Evolutionary conservation across 1,140 invertebrate species (phyloP).

Genomic region (Panagrolaimus sp.): DNA sequence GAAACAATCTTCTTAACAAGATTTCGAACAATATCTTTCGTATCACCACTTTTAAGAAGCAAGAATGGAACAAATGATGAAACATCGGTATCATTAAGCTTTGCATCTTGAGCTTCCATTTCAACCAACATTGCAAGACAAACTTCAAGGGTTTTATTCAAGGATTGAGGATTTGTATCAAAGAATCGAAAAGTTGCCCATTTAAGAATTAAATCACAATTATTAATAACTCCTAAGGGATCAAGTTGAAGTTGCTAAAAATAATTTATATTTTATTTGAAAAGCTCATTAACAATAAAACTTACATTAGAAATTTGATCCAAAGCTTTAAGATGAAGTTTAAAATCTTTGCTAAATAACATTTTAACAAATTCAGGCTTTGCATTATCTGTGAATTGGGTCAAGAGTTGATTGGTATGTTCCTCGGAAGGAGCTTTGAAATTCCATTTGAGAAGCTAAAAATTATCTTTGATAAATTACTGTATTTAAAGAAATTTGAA

Average conservation of each 20-base stretch:
- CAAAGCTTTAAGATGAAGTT: constrained; percentile 89
- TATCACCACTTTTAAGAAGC: constrained; percentile 85
- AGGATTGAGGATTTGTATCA: constrained; percentile 93
- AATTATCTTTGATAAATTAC: not conserved
- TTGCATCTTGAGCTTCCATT: constrained; percentile 75
- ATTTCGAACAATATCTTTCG: constrained; percentile 85
- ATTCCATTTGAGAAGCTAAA: constrained; percentile 79
- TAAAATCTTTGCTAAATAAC: constrained; percentile 92
- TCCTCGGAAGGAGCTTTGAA: constrained; percentile 81
- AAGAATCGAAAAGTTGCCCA: constrained; percentile 94
- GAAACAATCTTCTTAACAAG: constrained; percentile 79
- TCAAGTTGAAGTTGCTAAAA: constrained; percentile 70
- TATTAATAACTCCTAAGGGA: constrained; percentile 74
- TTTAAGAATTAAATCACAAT: constrained; percentile 88
- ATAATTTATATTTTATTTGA: constrained; percentile 17
- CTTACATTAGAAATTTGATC: constrained; percentile 75
- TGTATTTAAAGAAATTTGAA: not conserved
- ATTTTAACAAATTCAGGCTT: constrained; percentile 72
- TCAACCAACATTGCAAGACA: constrained; percentile 74
- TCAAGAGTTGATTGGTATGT: constrained; percentile 82
- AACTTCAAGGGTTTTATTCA: constrained; percentile 88
- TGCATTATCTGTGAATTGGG: constrained; percentile 73
- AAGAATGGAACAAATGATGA: constrained; percentile 88
- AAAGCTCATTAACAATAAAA: constrained; percentile 20
- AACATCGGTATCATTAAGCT: constrained; percentile 81